Percentiles rank a stretch among this genome's conserved stretches.
phyloP scores from a whole-genome alignment of 2,888 invertebrate genomes.

The Anarsia innoxiella region DNA sequence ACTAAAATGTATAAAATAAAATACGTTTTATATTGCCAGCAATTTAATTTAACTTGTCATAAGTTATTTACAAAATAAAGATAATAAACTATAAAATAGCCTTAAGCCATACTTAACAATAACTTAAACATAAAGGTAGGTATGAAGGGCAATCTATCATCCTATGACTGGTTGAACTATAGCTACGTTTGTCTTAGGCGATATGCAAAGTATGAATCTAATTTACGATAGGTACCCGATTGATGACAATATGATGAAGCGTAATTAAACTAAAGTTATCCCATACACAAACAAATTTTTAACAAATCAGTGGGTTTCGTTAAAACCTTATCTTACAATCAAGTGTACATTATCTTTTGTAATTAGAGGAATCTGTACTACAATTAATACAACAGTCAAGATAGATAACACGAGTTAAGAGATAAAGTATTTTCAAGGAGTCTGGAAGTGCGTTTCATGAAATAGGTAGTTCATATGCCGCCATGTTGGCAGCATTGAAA shows the following conservation, averaged over 20 bases:
- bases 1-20: not conserved
- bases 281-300: too few relatives aligned
- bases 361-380: too few relatives aligned
- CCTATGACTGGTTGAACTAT: not conserved
- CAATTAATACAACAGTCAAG: too few relatives aligned
- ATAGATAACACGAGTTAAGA: too few relatives aligned
- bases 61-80: constrained; percentile 11
- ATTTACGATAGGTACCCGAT: not conserved
- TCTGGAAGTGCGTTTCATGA: too few relatives aligned
- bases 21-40: constrained; percentile 9
- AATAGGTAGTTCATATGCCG: too few relatives aligned
- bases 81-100: constrained; percentile 1
- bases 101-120: not conserved
- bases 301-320: too few relatives aligned
- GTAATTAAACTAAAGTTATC: not conserved
- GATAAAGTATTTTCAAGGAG: too few relatives aligned
- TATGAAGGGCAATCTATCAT: not conserved
- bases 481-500: too few relatives aligned
- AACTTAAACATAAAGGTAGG: not conserved
- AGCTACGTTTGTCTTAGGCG: not conserved
- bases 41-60: constrained; percentile 12
- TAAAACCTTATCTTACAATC: too few relatives aligned
- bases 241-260: not conserved
- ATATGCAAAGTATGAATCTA: not conserved
- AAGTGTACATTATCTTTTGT: too few relatives aligned